phyloP scores from a whole-genome alignment of 2,888 invertebrate genomes.

The Ecliptopera silaceata region DNA sequence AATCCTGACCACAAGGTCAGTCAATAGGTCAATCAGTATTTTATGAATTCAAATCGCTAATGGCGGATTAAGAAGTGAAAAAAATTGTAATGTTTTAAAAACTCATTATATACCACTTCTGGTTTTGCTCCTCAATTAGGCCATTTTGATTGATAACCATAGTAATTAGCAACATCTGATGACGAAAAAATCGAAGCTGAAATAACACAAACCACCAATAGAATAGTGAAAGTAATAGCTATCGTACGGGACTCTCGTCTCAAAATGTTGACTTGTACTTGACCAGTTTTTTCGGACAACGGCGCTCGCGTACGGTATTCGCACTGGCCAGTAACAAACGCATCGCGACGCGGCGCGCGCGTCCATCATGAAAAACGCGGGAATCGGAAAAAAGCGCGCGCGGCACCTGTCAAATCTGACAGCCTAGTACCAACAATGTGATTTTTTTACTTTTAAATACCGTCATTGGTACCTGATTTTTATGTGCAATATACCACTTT shows the following conservation, averaged over 20 bases:
- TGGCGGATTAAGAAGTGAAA: no score
- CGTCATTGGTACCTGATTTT: slow-evolving; percentile 61
- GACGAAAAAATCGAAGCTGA: neutral
- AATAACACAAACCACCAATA: neutral
- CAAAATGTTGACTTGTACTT: slow-evolving; percentile 23
- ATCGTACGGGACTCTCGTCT: slow-evolving; percentile 27
- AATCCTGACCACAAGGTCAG: no score
- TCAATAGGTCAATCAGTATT: no score
- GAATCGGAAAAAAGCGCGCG: slow-evolving; percentile 35
- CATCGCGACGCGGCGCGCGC: slow-evolving; percentile 37
- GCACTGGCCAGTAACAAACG: slow-evolving; percentile 39
- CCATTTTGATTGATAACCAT: neutral
- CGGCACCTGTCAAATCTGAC: slow-evolving; percentile 37
- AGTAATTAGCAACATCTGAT: neutral
- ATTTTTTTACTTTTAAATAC: slow-evolving; percentile 41
- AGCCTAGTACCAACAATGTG: slow-evolving; percentile 42
- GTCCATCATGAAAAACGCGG: slow-evolving; percentile 30
- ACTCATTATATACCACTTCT: neutral
- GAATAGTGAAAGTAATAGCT: slow-evolving; percentile 21
- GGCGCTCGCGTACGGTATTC: slow-evolving; percentile 44
- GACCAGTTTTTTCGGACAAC: slow-evolving; percentile 41
- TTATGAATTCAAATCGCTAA: no score
- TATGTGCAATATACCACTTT: slow-evolving; percentile 71
- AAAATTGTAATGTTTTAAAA: no score
- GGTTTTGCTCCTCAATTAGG: neutral